Evolutionary conservation across 2,113 vertebrate species (phyloP).

Genomic region (Corythaixoides concolor): DNA sequence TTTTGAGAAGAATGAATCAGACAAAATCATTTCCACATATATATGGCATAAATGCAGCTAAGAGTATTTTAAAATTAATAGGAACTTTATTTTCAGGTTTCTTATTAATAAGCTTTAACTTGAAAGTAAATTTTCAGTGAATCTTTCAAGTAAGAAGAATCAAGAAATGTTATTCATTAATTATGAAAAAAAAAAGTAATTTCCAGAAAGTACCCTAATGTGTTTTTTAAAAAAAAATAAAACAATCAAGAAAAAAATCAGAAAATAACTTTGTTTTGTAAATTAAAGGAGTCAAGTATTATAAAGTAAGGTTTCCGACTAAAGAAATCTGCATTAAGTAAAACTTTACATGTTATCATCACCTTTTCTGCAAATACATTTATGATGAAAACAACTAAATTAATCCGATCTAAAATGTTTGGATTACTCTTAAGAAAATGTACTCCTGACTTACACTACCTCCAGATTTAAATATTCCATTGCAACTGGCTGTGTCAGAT

Average conservation of each 20-base stretch:
- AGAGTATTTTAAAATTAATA: neutral
- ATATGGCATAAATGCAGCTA: neutral
- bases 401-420: neutral
- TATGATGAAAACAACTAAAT: neutral
- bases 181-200: neutral
- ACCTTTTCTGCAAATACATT: neutral
- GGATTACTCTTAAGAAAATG: neutral
- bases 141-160: neutral
- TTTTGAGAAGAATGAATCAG: neutral
- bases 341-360: neutral
- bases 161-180: neutral
- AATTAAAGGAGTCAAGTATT: neutral
- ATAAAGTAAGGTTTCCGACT: neutral
- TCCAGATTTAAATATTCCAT: neutral
- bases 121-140: neutral
- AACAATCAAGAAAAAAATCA: neutral
- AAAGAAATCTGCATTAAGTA: neutral
- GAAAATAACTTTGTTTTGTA: neutral
- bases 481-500: neutral
- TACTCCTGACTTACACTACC: neutral
- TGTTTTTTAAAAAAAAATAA: neutral
- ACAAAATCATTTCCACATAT: neutral
- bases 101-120: neutral
- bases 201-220: neutral
- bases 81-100: neutral